Percentiles rank a stretch among this genome's conserved stretches.
Evolutionary conservation across 1,140 invertebrate genomes (phyloP).

Genomic region (Drosophila virilis): DNA sequence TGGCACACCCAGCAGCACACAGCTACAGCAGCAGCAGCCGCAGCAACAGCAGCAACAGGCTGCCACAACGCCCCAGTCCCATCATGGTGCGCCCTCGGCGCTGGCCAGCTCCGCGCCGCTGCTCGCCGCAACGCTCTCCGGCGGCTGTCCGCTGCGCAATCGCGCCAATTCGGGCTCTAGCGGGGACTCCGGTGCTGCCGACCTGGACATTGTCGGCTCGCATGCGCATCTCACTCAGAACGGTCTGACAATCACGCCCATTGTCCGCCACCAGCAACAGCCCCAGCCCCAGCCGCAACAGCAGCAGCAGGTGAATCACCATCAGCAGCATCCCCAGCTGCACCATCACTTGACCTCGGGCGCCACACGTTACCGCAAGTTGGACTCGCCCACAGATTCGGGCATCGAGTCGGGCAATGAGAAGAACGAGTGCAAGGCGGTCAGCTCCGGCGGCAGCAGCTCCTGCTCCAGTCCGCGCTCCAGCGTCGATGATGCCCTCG

Average conservation of each 20-base stretch:
- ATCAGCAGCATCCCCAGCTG: constrained; percentile 70
- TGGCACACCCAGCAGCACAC: constrained; percentile 86
- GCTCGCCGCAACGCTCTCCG: constrained; percentile 91
- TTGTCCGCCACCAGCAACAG: constrained; percentile 84
- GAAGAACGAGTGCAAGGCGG: constrained; percentile 90
- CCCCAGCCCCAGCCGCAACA: constrained; percentile 81
- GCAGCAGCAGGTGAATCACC: constrained; percentile 56
- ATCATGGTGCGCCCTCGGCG: constrained; percentile 61
- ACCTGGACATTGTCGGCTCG: constrained; percentile 88
- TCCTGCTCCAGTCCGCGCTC: constrained; percentile 94
- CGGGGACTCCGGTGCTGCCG: constrained; percentile 90
- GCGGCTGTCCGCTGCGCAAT: constrained; percentile 87
- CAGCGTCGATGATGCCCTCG: constrained; percentile 91
- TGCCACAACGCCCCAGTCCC: constrained; percentile 18
- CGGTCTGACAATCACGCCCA: constrained; percentile 88
- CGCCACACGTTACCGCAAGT: constrained; percentile 88
- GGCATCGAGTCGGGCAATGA: constrained; percentile 97
- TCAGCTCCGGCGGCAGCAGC: constrained; percentile 88
- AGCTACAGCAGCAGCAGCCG: constrained; percentile 82
- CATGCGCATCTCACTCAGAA: constrained; percentile 88
- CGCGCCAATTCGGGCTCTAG: constrained; percentile 92
- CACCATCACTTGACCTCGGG: constrained; percentile 76
- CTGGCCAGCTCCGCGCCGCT: constrained; percentile 87
- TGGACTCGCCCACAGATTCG: constrained; percentile 95
- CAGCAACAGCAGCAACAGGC: constrained; percentile 80